These are phyloP conservation scores for Leptinotarsa lineolata DNA, from an alignment of 1,140 invertebrate species.

Conservation along the genomic window DNA sequence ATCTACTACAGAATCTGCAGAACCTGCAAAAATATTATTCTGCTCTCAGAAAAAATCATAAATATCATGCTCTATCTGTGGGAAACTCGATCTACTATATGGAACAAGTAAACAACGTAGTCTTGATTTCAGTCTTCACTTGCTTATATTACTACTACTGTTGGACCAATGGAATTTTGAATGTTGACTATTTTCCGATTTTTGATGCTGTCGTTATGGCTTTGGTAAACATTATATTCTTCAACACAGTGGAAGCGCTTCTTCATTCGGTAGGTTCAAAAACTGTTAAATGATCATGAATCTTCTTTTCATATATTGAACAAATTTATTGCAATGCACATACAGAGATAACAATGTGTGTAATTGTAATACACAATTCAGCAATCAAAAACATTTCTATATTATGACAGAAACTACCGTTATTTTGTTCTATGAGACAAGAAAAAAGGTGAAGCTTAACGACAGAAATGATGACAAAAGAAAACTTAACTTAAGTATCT, in stretches of 20 bases:
- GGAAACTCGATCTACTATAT: conserved; percentile 15
- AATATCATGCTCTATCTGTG: neutral
- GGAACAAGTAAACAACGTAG: neutral
- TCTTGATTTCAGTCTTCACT: neutral
- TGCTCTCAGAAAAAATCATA: neutral
- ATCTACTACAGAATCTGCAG: neutral
- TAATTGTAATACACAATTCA: too few species aligned
- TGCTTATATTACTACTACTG: conserved; percentile 4
- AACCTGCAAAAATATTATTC: conserved; percentile 2
- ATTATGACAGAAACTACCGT: too few species aligned
- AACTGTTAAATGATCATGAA: neutral
- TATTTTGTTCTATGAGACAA: too few species aligned
- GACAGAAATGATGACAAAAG: too few species aligned
- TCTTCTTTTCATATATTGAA: too few species aligned
- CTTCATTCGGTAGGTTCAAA: neutral
- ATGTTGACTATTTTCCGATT: conserved; percentile 28
- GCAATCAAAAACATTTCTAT: too few species aligned
- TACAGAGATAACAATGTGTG: too few species aligned
- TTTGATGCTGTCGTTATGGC: neutral
- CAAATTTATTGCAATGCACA: too few species aligned
- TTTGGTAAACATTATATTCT: neutral
- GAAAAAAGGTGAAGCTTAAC: too few species aligned
- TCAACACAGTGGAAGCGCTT: neutral
- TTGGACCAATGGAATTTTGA: neutral
- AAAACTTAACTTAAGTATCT: too few species aligned